Evolutionary conservation across 2,888 invertebrate genomes (phyloP).

Genomic region (Myopa testacea): DNA sequence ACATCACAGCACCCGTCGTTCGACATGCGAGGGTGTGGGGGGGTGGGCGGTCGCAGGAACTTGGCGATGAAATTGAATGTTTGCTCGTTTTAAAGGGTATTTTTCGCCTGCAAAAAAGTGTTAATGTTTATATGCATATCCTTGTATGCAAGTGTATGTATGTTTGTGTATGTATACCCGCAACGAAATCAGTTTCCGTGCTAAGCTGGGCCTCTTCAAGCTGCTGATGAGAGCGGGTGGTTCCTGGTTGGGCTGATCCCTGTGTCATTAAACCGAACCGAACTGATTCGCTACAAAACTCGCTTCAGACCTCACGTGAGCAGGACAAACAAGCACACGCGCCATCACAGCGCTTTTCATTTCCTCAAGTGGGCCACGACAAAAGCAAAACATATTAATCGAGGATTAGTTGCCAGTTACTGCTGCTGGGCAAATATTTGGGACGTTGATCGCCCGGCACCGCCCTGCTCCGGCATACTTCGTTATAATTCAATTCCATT

Average conservation of each 20-base stretch:
- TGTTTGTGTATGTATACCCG: background rate
- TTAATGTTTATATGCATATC: conserved; percentile 26
- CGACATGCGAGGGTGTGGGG: background rate
- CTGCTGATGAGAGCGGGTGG: background rate
- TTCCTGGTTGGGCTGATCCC: background rate
- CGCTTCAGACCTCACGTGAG: conserved; percentile 45
- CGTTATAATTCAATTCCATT: background rate
- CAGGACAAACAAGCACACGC: conserved; percentile 49
- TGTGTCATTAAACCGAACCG: conserved; percentile 46
- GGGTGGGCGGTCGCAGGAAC: background rate
- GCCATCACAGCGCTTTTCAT: conserved; percentile 32
- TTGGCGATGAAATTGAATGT: conserved; percentile 27
- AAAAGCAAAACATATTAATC: conserved; percentile 49
- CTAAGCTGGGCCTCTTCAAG: background rate
- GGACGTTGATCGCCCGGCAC: background rate
- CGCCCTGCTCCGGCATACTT: background rate
- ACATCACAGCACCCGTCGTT: conserved; percentile 30
- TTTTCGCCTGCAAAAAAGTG: conserved; percentile 27
- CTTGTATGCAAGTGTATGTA: too few species aligned
- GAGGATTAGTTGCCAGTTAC: conserved; percentile 52
- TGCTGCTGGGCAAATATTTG: conserved; percentile 34
- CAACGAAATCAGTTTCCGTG: conserved; percentile 4
- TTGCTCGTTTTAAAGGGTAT: conserved; percentile 24
- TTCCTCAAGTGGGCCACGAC: conserved; percentile 44
- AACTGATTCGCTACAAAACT: conserved; percentile 40